phyloP scores from a whole-genome alignment of 2,888 invertebrate genomes.

The Euzetes globulus region DNA sequence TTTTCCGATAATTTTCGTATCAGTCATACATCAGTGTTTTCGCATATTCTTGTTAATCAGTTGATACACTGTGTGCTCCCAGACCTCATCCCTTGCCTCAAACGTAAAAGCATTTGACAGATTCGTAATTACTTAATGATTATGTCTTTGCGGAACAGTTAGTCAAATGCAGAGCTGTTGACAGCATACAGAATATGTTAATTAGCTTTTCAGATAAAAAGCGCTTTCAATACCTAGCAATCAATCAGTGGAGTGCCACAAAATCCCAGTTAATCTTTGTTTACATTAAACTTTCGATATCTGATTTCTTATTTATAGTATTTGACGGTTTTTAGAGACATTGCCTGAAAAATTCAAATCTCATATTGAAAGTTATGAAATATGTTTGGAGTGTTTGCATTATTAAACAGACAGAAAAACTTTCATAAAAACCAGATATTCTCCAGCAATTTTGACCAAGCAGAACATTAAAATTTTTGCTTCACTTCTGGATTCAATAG shows the following conservation, averaged over 20 bases:
- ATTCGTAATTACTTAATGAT: slow-evolving; percentile 22
- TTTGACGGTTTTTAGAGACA: background rate
- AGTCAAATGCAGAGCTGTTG: background rate
- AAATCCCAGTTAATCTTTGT: too few species aligned
- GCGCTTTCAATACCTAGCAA: too few species aligned
- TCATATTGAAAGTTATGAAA: background rate
- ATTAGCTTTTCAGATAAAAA: background rate
- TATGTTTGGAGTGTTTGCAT: background rate
- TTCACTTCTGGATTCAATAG: too few species aligned
- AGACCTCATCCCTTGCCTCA: background rate
- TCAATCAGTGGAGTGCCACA: too few species aligned
- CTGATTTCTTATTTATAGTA: background rate
- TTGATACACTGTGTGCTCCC: too few species aligned
- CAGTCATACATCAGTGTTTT: background rate
- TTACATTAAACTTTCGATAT: background rate
- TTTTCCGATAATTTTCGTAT: background rate
- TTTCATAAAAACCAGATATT: background rate
- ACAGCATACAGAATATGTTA: background rate
- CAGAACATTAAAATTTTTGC: background rate
- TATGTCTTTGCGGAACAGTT: background rate
- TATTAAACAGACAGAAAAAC: background rate
- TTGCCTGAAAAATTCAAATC: background rate
- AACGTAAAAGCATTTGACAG: background rate
- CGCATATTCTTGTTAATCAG: too few species aligned
- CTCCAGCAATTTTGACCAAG: background rate